These are phyloP conservation scores for Alexandromys fortis DNA, from an alignment of 2,113 vertebrate species.

Conservation along the genomic window DNA sequence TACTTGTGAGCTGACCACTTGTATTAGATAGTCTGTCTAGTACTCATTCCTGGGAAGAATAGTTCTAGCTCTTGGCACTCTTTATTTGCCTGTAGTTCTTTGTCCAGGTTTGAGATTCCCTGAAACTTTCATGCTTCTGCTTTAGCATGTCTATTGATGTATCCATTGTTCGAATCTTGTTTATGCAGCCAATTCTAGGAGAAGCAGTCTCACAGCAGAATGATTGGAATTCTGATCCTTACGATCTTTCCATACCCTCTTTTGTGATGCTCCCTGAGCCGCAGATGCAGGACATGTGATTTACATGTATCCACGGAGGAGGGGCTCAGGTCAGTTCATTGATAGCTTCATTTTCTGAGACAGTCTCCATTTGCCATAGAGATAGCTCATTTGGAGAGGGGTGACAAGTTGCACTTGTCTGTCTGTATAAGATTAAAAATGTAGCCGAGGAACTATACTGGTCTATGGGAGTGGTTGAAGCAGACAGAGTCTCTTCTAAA, in stretches of 20 bases:
- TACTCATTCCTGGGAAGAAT: not conserved
- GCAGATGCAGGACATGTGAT: too few species aligned
- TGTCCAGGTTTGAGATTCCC: not conserved
- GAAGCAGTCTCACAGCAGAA: not conserved
- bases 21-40: not conserved
- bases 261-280: not conserved
- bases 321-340: too few species aligned
- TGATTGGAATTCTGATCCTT: not conserved
- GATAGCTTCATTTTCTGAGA: not conserved
- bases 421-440: not conserved
- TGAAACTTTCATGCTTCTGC: not conserved
- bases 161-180: not conserved
- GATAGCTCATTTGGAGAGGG: not conserved
- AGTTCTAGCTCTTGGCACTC: not conserved
- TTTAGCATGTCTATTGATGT: not conserved
- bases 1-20: not conserved
- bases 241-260: too few species aligned
- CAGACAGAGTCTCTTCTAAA: not conserved
- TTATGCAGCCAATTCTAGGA: not conserved
- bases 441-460: too few species aligned
- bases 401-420: not conserved
- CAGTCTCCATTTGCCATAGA: not conserved
- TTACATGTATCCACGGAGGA: fast-evolving
- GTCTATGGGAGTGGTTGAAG: not conserved
- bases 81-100: not conserved